phyloP scores from a whole-genome alignment of 2,888 invertebrate species.

The Chloromyia formosa region DNA sequence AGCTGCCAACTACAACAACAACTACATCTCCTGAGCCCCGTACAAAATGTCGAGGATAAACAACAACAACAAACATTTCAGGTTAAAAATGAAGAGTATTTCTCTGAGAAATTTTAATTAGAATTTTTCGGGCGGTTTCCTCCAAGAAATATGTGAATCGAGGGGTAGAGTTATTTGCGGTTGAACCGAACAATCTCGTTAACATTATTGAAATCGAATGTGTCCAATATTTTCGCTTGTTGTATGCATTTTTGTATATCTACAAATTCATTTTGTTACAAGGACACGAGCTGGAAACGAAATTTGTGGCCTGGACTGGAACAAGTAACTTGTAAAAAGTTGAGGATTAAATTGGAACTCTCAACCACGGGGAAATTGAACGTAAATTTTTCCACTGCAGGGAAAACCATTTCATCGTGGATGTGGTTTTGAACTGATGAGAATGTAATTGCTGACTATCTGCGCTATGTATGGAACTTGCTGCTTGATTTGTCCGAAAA shows the following conservation, averaged over 20 bases:
- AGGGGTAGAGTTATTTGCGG: conserved; percentile 21
- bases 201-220: conserved; percentile 37
- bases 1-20: conserved; percentile 25
- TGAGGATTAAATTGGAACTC: too few relatives aligned
- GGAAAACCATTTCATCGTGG: too few relatives aligned
- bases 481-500: too few relatives aligned
- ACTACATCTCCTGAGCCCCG: neutral
- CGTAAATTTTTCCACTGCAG: too few relatives aligned
- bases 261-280: neutral
- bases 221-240: conserved; percentile 14
- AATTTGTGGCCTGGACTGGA: too few relatives aligned
- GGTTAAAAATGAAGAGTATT: conserved; percentile 24
- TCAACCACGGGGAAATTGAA: too few relatives aligned
- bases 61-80: neutral
- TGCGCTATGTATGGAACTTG: too few relatives aligned
- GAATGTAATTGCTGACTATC: too few relatives aligned
- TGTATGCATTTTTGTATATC: neutral
- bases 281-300: neutral
- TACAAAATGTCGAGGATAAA: neutral
- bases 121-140: conserved; percentile 40
- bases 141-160: conserved; percentile 23
- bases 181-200: conserved; percentile 29
- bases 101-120: conserved; percentile 41
- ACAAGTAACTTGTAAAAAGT: too few relatives aligned
- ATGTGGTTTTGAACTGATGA: too few relatives aligned